Base-by-base conservation (phyloP, 92 coral and sea anemone species). In the Plumapathes pennacea region DNA sequence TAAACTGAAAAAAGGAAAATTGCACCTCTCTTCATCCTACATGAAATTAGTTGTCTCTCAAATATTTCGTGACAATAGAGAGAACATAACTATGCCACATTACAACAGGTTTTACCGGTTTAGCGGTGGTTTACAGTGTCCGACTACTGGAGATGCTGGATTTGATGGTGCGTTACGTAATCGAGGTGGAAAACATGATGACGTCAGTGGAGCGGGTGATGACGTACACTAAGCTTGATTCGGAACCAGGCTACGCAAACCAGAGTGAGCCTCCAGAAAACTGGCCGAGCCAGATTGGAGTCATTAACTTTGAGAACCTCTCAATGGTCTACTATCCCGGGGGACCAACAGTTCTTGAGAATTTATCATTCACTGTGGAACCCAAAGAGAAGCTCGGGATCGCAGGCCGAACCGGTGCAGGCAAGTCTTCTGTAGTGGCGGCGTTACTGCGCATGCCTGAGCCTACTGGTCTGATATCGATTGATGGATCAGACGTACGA, bases 331-430 rank as follows among this genome's bases (percentile, higher is more conserved):
- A 58, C 27, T 40, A 40, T 29, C 15, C 5, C 1, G 64, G 64
- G 13, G 64, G 64, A 6, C 50, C 50, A 3, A 20, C 14, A 58
- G 64, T 40, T 1, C 50, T 58, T 2, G 43, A 12, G 19, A 51
- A 58, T 40, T 6, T 58, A 17, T 40, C 28, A 26, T 2, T 39
- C 11, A 40, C 64, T 3, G 17, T 58, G 2, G 36, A 37, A 2
- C 38, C 50, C 10, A 27, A 3, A 0, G 50, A 58, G 64, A 58
- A 58, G 31, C 18, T 58, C 19, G 64, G 50, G 10, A 27, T 58
- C 25, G 64, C 64, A 4, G 50, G 64, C 9, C 48, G 50, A 40
- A 58, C 50, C 17, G 64, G 64, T 3, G 64, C 64, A 20, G 64
- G 64, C 31, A 14, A 56, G 18, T 56, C 62, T 0, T 56, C 62